Evolutionary conservation across 1,140 invertebrate genomes (phyloP), one percentile per base, ranked within the genome.

Genomic region (Meloidogyne hapla): DNA sequence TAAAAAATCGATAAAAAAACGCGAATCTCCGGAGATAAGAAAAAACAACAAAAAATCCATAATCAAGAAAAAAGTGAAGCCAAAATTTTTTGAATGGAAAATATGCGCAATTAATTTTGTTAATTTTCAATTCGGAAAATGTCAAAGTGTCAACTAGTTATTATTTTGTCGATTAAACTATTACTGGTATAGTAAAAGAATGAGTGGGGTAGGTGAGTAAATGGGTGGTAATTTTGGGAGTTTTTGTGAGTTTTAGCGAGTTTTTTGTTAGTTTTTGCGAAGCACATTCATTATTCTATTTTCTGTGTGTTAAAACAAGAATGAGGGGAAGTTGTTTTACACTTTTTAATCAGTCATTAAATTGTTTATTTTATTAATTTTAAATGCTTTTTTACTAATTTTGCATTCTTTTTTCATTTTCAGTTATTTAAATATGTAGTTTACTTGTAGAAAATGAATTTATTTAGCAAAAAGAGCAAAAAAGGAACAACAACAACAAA

Each of bases 381-480:
- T 38, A 9, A 70, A 21, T 70, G 25, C 3, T 28, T 12, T 26
- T 10, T 42, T 45, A 12, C 1, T 38, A 25, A 25, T 42, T n/a
- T n/a, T 38, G n/a, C n/a, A n/a, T 38, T 67, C n/a, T 38, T 1
- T 6, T 23, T 42, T 21, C 6, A 26, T 26, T 63, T 63, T 63
- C 62, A 63, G 62, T 6, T 63, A 26, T 33, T 67, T 12, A 72
- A 13, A 64, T 64, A 23, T 26, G 21, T 23, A 23, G 62, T 2
- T 21, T 23, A 23, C 15, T 42, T 9, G 38, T 40, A 65, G 10
- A 48, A 64, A 66, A 77, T 77, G 76, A 66, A 77, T 61, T n/a
- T 77, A 8, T 77, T 77, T 56, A 61, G 76, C 40, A 73, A 69
- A 10, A 74, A 76, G 62, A 73, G 38, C 21, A 76, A 77, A n/a